phyloP scores from a whole-genome alignment of 2,797 vertebrate species.

The Limnodromus scolopaceus region DNA sequence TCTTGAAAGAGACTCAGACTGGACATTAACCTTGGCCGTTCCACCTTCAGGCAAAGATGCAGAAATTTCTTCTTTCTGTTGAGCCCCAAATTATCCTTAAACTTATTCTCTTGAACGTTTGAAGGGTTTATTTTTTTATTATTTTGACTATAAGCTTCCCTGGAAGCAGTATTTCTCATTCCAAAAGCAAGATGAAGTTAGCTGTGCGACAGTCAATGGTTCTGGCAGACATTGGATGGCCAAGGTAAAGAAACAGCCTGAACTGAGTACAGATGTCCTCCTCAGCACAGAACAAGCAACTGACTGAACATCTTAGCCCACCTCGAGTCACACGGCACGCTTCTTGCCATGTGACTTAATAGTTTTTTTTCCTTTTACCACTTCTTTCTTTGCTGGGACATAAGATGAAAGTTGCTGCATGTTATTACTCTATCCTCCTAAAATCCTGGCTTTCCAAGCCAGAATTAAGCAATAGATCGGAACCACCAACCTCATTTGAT shows the following conservation, averaged over 20 bases:
- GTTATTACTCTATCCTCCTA: background rate
- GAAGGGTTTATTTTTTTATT: background rate
- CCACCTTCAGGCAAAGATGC: background rate
- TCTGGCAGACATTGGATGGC: background rate
- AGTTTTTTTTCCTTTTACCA: background rate
- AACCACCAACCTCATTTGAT: background rate
- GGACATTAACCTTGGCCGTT: background rate
- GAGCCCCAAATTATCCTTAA: background rate
- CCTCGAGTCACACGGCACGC: accelerated
- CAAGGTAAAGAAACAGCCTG: background rate
- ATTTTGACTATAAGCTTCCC: background rate
- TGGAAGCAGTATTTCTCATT: background rate
- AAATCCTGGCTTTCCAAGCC: background rate
- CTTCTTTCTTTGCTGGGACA: background rate
- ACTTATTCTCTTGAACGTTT: background rate
- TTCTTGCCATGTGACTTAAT: background rate
- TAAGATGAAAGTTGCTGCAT: background rate
- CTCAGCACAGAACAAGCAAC: background rate
- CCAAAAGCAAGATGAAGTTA: background rate
- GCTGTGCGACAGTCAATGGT: background rate
- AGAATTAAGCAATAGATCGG: background rate
- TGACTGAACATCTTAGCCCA: background rate
- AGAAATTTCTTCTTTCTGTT: background rate
- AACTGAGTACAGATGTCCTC: background rate
- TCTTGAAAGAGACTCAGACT: background rate